These are phyloP conservation scores for Callopanchax toddi DNA, from an alignment of 2,113 vertebrate species.

Conservation along the genomic window DNA sequence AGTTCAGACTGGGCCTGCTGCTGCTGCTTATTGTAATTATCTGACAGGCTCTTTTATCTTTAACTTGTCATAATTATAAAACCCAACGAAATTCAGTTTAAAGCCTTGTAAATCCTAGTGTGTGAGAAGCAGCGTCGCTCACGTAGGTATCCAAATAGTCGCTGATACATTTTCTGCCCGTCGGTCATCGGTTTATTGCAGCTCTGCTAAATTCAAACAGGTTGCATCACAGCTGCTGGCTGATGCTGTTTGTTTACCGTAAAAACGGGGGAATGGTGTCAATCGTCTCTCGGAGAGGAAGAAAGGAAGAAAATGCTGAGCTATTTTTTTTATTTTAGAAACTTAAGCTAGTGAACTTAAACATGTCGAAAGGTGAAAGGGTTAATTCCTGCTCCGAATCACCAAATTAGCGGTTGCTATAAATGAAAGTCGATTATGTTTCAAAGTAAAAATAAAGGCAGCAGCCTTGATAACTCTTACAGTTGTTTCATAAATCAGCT, in stretches of 20 bases:
- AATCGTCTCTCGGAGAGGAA: conserved; percentile 6
- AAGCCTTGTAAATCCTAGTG: too few species aligned
- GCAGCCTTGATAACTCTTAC: conserved; percentile 32
- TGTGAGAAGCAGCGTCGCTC: neutral
- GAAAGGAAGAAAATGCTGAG: conserved; percentile 10
- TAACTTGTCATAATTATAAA: too few species aligned
- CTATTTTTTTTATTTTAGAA: neutral
- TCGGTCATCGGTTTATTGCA: conserved; percentile 3
- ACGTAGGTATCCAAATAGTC: neutral
- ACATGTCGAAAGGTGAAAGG: neutral
- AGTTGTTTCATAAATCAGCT: conserved; percentile 44
- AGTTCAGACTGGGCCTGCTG: neutral
- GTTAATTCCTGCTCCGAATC: neutral
- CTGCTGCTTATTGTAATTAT: neutral
- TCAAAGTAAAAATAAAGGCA: conserved; percentile 36
- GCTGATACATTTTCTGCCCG: neutral
- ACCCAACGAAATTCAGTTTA: too few species aligned
- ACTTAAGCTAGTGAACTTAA: neutral
- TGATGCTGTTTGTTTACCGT: neutral
- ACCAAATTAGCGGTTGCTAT: neutral
- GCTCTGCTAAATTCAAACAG: conserved; percentile 1
- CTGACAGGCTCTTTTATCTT: neutral
- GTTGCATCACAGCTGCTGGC: conserved; percentile 12
- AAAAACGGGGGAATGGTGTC: conserved; percentile 5
- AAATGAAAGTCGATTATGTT: conserved; percentile 1